These are phyloP conservation scores for Cottoperca gobio DNA, from an alignment of 2,797 vertebrate species.

Conservation along the genomic window DNA sequence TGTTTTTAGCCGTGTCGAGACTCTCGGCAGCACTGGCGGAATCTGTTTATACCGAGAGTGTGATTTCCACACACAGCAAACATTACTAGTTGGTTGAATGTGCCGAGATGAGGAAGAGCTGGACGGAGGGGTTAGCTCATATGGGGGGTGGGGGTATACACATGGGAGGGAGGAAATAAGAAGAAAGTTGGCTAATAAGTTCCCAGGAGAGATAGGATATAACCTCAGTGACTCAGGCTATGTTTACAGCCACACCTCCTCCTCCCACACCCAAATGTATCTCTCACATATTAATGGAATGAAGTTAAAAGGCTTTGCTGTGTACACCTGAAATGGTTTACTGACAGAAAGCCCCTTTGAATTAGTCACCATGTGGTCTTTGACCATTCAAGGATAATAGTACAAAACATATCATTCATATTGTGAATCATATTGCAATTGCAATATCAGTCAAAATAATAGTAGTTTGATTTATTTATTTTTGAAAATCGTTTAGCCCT, in stretches of 20 bases:
- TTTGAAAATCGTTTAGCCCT: too few species aligned
- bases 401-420: too few species aligned
- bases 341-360: neutral
- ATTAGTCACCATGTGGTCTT: neutral
- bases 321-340: neutral
- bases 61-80: slow-evolving; percentile 19
- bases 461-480: too few species aligned
- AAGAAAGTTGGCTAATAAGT: slow-evolving; percentile 21
- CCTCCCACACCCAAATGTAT: slow-evolving; percentile 31
- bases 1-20: slow-evolving; percentile 43
- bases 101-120: slow-evolving; percentile 4
- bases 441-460: too few species aligned
- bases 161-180: neutral
- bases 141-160: neutral
- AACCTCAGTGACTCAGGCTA: slow-evolving; percentile 18
- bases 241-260: slow-evolving; percentile 26
- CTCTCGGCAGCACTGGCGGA: neutral
- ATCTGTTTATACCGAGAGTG: slow-evolving; percentile 20
- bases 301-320: slow-evolving; percentile 28
- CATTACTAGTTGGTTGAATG: neutral
- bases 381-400: too few species aligned
- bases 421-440: too few species aligned
- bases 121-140: neutral
- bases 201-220: slow-evolving; percentile 9
- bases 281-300: slow-evolving; percentile 46